These are phyloP conservation scores for Tinamus guttatus DNA, from an alignment of 2,113 vertebrate species.

Conservation along the genomic window DNA sequence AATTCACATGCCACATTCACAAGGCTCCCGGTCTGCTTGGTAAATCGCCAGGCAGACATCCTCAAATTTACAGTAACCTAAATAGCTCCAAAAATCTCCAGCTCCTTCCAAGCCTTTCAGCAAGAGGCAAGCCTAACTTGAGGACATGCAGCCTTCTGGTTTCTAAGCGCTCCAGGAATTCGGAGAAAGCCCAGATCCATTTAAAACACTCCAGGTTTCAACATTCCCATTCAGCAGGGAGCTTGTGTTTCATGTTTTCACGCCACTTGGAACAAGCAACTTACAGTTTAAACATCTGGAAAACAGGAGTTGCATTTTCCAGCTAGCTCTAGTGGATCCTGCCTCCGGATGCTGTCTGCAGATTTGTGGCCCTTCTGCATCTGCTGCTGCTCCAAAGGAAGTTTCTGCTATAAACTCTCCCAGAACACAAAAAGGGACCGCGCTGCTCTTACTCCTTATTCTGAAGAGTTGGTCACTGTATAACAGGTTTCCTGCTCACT, in stretches of 20 bases:
- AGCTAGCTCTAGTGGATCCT: neutral
- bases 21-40: neutral
- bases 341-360: neutral
- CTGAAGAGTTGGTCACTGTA: no score
- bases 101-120: neutral
- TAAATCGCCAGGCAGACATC: neutral
- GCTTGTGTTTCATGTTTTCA: neutral
- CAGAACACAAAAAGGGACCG: neutral
- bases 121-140: neutral
- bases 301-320: neutral
- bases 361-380: no score
- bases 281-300: neutral
- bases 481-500: no score
- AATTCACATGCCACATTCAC: neutral
- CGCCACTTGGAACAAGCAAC: neutral
- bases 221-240: neutral
- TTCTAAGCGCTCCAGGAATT: neutral
- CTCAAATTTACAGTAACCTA: neutral
- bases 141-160: neutral
- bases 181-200: neutral
- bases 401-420: neutral
- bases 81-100: neutral
- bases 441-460: neutral
- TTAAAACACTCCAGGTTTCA: neutral
- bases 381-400: neutral